These are phyloP conservation scores for Dinoponera quadriceps DNA, from an alignment of 1,140 invertebrate genomes.

Conservation along the genomic window DNA sequence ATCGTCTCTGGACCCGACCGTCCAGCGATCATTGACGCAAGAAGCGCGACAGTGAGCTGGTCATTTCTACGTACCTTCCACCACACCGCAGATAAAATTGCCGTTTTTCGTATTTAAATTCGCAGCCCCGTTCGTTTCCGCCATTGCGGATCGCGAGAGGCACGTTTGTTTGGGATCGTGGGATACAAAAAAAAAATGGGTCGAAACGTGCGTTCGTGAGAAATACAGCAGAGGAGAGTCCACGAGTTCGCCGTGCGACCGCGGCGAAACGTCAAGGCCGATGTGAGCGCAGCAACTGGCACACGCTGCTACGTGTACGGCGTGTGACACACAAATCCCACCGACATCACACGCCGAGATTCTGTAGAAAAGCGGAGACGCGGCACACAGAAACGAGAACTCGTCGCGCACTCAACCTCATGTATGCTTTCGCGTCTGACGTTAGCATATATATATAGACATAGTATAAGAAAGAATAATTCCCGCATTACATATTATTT, in stretches of 20 bases:
- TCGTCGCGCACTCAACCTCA: too few species aligned
- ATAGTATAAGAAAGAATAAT: too few species aligned
- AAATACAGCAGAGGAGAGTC: not conserved
- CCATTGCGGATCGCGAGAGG: constrained; percentile 77
- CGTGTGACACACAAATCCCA: not conserved
- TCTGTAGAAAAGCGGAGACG: not conserved
- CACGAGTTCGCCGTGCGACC: not conserved
- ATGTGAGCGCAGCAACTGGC: not conserved
- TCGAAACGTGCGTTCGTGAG: not conserved
- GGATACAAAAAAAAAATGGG: constrained; percentile 51
- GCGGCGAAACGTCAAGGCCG: not conserved
- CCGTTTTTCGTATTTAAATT: constrained; percentile 88
- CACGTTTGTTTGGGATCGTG: constrained; percentile 67
- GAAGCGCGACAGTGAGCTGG: too few species aligned
- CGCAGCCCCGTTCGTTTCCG: constrained; percentile 84
- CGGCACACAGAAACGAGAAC: not conserved
- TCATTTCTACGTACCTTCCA: constrained; percentile 90
- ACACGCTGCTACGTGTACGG: constrained; percentile 6
- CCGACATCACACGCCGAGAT: constrained; percentile 6
- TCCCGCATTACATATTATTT: too few species aligned
- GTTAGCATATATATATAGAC: too few species aligned
- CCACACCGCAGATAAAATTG: constrained; percentile 96
- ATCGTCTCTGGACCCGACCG: not conserved
- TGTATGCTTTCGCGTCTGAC: too few species aligned
- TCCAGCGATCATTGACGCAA: too few species aligned